Conservation (phyloP, 1,140 invertebrate species). For the Aphelenchoides besseyi region DNA sequence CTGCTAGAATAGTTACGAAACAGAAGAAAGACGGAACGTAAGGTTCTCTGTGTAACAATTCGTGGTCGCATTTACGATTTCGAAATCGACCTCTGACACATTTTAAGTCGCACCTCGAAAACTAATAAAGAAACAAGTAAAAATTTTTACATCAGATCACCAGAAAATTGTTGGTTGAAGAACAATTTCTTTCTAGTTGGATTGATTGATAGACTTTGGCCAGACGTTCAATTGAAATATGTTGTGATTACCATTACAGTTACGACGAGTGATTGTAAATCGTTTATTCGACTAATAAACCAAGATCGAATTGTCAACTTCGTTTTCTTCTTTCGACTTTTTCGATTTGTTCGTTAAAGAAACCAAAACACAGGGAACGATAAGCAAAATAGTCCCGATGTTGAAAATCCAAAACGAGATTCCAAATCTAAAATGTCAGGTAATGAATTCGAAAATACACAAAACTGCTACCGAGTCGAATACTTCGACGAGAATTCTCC, state of each 20-base stretch:
- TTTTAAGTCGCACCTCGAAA: too few species aligned
- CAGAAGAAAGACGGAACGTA: too few species aligned
- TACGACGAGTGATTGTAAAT: background rate
- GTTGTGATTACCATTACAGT: too few species aligned
- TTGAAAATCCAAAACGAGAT: slow-evolving; percentile 21
- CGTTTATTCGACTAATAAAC: slow-evolving; percentile 6
- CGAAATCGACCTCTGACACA: too few species aligned
- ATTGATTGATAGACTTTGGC: too few species aligned
- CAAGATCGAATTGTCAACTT: background rate
- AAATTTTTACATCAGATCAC: background rate
- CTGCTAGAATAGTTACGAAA: too few species aligned
- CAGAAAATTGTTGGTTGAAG: too few species aligned
- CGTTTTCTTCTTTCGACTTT: background rate
- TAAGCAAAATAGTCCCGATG: slow-evolving; percentile 15
- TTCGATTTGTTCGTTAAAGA: background rate
- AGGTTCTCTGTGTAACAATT: too few species aligned
- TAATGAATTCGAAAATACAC: slow-evolving; percentile 22
- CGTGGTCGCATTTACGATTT: background rate
- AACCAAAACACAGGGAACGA: slow-evolving; percentile 26
- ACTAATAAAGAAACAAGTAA: background rate
- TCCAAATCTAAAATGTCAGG: slow-evolving; percentile 18
- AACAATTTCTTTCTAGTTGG: too few species aligned
- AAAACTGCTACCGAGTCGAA: slow-evolving; percentile 16
- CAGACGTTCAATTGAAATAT: too few species aligned
- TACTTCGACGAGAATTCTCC: slow-evolving; percentile 4